Base-by-base conservation (phyloP, 2,113 vertebrate species). In the Urocolius indicus region DNA sequence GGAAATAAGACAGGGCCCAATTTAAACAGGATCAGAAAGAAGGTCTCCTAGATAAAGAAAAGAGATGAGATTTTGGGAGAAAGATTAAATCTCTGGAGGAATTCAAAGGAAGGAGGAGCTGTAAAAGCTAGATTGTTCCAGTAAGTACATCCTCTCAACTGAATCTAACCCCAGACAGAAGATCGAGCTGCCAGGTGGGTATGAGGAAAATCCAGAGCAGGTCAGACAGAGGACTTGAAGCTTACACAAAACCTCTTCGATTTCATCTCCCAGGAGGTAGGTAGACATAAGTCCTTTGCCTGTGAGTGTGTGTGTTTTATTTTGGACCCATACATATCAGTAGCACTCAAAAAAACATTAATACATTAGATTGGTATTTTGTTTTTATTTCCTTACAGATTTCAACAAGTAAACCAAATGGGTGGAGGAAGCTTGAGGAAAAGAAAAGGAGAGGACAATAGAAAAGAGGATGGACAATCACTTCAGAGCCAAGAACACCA, bases 341-440 rank as follows among this genome's bases (percentile, higher is more conserved):
- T 46, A 58, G 22, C 41, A n/a, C 48, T n/a, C 32, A 9, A 63
- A n/a, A 29, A 54, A 32, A 55, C 3, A 2, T 8, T 13, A 18
- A 23, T 21, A 18, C 2, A 7, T 5, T 18, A 16, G 8, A 68
- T 27, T 49, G 23, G 17, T 22, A 23, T 13, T 74, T 38, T 61
- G 11, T 4, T 59, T 84, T 84, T 68, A 13, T 62, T 78, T 71
- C 67, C 19, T 27, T 24, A 74, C 52, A 52, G 41, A 77, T 77
- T 79, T 65, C 66, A 72, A 36, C 29, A 38, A 81, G 24, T 13
- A 49, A 79, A 48, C 48, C 17, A 76, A 46, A 98, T 98, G 98
- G 96, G 66, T 51, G 92, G 97, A 83, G 89, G 65, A 4, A 71
- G n/a, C 73, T 49, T 90, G 55, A 98, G 86, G 54, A 97, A 68